Evolutionary conservation across 2,888 invertebrate genomes (phyloP), one percentile per base, ranked within the genome.

Genomic region (Ethmia dodecea): DNA sequence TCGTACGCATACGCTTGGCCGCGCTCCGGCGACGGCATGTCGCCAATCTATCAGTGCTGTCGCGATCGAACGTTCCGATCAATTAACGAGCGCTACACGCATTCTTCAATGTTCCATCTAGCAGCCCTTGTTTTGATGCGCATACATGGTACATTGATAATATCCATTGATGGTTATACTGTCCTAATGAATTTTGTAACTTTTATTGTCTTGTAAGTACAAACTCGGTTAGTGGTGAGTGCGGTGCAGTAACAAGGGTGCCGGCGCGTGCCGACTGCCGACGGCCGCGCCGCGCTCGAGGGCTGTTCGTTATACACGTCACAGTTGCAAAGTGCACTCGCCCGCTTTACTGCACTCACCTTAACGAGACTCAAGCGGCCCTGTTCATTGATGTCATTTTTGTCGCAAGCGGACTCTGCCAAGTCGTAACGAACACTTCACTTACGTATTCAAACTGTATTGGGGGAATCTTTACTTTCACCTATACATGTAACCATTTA

Each of bases 21-120:
- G 59, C 66, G 63, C 63, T 49, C 54, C 61, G 58, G 50, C 61
- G 65, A 54, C 71, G 55, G 68, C 74, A 50, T 63, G 73, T 67
- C 78, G 72, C 72, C 81, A 70, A 72, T 75, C 70, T 63, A 78
- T 86, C 79, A 77, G 72, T n/a, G n/a, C n/a, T n/a, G n/a, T 74
- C 68, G 61, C 60, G 68, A 75, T 78, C 76, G 75, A 80, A 75
- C 67, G 65, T 60, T 73, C 60, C 59, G 61, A 78, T 80, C 76
- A 74, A 77, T 78, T 73, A 75, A 46, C 58, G 53, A 26, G 30
- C 57, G 50, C 60, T 60, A 52, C 57, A 49, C 47, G 55, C 63
- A 67, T 72, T 67, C 64, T 63, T 60, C n/a, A 53, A 60, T 60
- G 53, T 60, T 49, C 54, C 49, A 54, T 60, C n/a, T 22, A n/a